Evolutionary conservation across 2,888 invertebrate species (phyloP).

Genomic region (Sceliomorpha sp.): DNA sequence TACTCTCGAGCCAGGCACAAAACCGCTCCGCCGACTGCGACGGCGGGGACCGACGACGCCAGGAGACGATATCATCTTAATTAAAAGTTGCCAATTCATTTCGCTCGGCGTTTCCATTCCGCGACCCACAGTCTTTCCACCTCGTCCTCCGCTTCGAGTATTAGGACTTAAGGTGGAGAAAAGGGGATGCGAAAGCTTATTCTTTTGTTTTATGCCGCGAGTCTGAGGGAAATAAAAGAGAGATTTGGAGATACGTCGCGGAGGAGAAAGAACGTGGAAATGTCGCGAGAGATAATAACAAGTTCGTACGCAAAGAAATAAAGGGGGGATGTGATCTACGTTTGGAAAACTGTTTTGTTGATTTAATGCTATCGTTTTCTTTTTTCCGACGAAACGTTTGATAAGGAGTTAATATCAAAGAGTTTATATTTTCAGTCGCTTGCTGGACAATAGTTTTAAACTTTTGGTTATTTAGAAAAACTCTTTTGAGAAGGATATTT

Average conservation of each 20-base stretch:
- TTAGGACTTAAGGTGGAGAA: conserved; percentile 41
- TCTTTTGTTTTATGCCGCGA: conserved; percentile 70
- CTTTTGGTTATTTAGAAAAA: too few relatives aligned
- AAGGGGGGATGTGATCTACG: conserved; percentile 64
- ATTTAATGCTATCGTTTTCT: conserved; percentile 47
- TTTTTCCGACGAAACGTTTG: conserved; percentile 27
- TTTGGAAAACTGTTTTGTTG: conserved; percentile 55
- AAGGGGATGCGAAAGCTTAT: conserved; percentile 55
- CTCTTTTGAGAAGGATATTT: too few relatives aligned
- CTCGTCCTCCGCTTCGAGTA: conserved; percentile 28
- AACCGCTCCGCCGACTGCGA: conserved; percentile 55
- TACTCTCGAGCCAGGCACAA: conserved; percentile 39
- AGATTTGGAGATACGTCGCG: conserved; percentile 59
- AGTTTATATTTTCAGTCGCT: conserved; percentile 32
- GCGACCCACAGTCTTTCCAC: conserved; percentile 46
- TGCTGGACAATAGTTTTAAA: too few relatives aligned
- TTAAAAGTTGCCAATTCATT: conserved; percentile 81
- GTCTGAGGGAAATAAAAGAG: conserved; percentile 57
- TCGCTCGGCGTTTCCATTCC: conserved; percentile 69
- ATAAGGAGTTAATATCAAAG: conserved; percentile 36
- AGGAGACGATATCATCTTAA: conserved; percentile 78
- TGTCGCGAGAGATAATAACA: conserved; percentile 69
- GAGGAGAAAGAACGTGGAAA: conserved; percentile 61
- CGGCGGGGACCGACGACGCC: conserved; percentile 58
- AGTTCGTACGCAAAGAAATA: conserved; percentile 73